A percentile compares a stretch with the other conserved stretches of the same genome.
These are phyloP conservation scores for Tiaroga cobitis DNA, from an alignment of 2,797 vertebrate genomes.

Conservation along the genomic window DNA sequence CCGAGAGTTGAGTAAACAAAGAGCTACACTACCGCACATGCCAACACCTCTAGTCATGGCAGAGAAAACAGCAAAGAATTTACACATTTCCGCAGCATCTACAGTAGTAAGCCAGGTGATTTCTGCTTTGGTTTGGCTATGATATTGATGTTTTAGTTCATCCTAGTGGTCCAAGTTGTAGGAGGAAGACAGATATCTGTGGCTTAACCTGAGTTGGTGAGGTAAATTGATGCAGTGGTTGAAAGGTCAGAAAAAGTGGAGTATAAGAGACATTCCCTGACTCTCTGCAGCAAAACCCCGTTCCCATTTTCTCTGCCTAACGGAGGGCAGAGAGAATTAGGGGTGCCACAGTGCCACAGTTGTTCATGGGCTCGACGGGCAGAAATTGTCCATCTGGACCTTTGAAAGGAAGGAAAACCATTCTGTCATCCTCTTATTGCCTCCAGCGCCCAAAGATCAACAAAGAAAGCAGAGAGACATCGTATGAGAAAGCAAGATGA, in stretches of 20 bases:
- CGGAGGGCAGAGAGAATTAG: constrained; percentile 10
- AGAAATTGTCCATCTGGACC: constrained; percentile 26
- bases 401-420: constrained; percentile 16
- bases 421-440: constrained; percentile 20
- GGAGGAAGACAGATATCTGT: neutral
- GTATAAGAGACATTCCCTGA: neutral
- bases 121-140: constrained; percentile 3
- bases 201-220: neutral
- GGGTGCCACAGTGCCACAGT: constrained; percentile 44
- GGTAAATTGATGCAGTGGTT: neutral
- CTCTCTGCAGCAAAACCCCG: constrained; percentile 14
- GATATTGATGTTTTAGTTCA: neutral
- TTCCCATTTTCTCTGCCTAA: neutral
- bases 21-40: constrained; percentile 35
- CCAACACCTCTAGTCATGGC: constrained; percentile 49
- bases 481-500: neutral
- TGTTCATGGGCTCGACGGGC: constrained; percentile 15
- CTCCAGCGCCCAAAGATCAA: neutral
- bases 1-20: constrained; percentile 64
- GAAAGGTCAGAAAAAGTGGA: constrained; percentile 27
- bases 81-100: constrained; percentile 2
- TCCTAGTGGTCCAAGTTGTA: neutral
- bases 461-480: constrained; percentile 19
- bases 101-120: neutral
- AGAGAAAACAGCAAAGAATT: constrained; percentile 23